These are phyloP conservation scores for Pseudochromis fuscus DNA, from an alignment of 2,797 vertebrate genomes.

Conservation along the genomic window DNA sequence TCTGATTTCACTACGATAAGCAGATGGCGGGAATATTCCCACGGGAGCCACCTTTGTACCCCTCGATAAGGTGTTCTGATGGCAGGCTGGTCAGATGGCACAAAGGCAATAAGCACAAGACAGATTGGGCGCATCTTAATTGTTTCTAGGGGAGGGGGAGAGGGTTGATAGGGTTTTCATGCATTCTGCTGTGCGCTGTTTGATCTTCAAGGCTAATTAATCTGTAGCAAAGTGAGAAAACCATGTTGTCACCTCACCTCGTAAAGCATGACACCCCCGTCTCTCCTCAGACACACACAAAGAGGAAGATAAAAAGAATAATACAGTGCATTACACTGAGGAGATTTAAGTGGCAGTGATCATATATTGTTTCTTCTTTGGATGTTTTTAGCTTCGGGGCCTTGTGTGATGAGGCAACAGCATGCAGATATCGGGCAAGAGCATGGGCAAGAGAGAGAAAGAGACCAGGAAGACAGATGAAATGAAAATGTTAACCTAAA, in stretches of 20 bases:
- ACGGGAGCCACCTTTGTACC: constrained; percentile 42
- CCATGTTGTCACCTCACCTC: constrained; percentile 60
- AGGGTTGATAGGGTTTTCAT: constrained; percentile 43
- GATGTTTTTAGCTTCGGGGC: constrained; percentile 52
- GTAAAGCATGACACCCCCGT: constrained; percentile 23
- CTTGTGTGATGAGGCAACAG: constrained; percentile 59
- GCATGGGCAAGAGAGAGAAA: constrained; percentile 4
- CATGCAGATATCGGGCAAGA: constrained; percentile 53
- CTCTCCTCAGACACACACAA: constrained; percentile 22
- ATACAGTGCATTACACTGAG: not conserved
- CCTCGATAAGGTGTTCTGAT: constrained; percentile 32
- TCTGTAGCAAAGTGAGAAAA: constrained; percentile 61
- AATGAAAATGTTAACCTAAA: constrained; percentile 6
- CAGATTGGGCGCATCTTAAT: constrained; percentile 59
- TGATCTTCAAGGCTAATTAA: constrained; percentile 77
- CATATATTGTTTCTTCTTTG: constrained; percentile 35
- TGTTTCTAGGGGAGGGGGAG: constrained; percentile 58
- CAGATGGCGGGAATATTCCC: constrained; percentile 54
- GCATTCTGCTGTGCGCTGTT: constrained; percentile 53
- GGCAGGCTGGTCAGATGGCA: constrained; percentile 46
- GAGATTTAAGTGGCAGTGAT: constrained; percentile 16
- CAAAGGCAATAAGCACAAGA: constrained; percentile 22
- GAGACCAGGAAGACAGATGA: constrained; percentile 22
- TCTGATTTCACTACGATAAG: constrained; percentile 34
- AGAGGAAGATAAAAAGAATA: constrained; percentile 31